Evolutionary conservation across 2,888 invertebrate species (phyloP).

Genomic region (Papilio protenor): DNA sequence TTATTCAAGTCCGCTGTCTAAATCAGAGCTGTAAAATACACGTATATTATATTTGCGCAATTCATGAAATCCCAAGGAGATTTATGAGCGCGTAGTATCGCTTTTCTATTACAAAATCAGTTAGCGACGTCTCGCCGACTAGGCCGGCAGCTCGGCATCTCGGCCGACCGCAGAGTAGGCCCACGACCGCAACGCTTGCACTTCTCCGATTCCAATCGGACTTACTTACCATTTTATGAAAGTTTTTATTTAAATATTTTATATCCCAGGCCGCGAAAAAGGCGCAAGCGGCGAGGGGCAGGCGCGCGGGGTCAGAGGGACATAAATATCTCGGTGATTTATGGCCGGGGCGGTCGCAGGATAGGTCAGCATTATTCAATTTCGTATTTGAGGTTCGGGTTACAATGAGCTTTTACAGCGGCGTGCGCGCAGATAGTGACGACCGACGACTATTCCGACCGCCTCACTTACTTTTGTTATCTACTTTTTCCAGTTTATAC

Average conservation of each 20-base stretch:
- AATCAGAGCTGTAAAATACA: constrained; percentile 8
- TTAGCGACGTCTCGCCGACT: constrained; percentile 59
- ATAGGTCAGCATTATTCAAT: constrained; percentile 85
- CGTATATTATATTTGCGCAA: constrained; percentile 24
- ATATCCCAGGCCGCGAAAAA: constrained; percentile 78
- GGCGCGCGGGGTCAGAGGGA: constrained; percentile 72
- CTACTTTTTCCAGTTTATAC: constrained; percentile 68
- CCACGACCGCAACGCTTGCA: constrained; percentile 68
- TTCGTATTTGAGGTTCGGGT: constrained; percentile 83
- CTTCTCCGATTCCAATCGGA: constrained; percentile 76
- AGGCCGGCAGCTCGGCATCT: constrained; percentile 48
- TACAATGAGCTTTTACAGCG: constrained; percentile 83
- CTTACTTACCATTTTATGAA: constrained; percentile 82
- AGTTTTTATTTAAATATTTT: constrained; percentile 82
- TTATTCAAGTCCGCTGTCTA: constrained; percentile 21
- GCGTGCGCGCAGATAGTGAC: constrained; percentile 72
- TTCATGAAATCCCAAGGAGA: constrained; percentile 35
- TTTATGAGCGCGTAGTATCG: constrained; percentile 49
- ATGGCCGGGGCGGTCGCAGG: constrained; percentile 82
- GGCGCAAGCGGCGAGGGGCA: constrained; percentile 62
- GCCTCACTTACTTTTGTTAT: constrained; percentile 68
- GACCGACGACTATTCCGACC: constrained; percentile 65
- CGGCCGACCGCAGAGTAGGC: constrained; percentile 73
- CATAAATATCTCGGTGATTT: constrained; percentile 85
- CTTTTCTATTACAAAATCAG: constrained; percentile 60